Evolutionary conservation across 2,797 vertebrate genomes (phyloP), one percentile per base, ranked within the genome.

Genomic region (Fistularia commersonii): DNA sequence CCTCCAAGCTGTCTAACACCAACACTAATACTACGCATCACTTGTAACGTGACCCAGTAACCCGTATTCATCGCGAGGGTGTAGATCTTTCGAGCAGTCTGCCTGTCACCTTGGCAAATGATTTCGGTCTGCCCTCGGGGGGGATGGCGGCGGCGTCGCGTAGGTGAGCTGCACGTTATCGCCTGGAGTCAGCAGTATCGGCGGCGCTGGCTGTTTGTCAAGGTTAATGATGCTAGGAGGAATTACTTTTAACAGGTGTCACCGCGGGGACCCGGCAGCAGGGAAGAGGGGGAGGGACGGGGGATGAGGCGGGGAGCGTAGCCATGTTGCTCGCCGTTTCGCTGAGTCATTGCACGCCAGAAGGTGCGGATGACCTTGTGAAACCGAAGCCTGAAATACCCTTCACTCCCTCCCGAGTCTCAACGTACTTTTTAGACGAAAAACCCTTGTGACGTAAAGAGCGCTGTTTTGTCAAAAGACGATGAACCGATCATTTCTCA

Each of bases 171-270:
- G 46, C 42, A 13, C 33, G 56, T 57, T 42, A 68, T 51, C 37
- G 62, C 58, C 47, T 40, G 49, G 76, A 71, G 80, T 80, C 76
- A 68, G 82, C 64, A 54, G 60, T 49, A 39, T 49, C 11, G 40
- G 48, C 37, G 36, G 39, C 45, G 62, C 51, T 34, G 48, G 56
- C 53, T 33, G 41, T 55, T 48, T 44, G 45, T 77, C 62, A 75
- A 76, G 75, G 76, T 74, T 82, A 80, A 76, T 51, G 48, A 65
- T 50, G 66, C 76, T 75, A 36, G 50, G 33, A 59, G 45, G 68
- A 64, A 66, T 76, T 61, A 60, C 72, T 51, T 66, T 68, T 15
- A 64, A 53, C 51, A 49, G 37, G 72, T 68, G 72, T 66, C 61
- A 63, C 51, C n/a, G 10, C 56, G 38, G 72, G 53, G 51, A 62